phyloP scores from a whole-genome alignment of 2,113 vertebrate genomes.

The Oreocharis arfaki region DNA sequence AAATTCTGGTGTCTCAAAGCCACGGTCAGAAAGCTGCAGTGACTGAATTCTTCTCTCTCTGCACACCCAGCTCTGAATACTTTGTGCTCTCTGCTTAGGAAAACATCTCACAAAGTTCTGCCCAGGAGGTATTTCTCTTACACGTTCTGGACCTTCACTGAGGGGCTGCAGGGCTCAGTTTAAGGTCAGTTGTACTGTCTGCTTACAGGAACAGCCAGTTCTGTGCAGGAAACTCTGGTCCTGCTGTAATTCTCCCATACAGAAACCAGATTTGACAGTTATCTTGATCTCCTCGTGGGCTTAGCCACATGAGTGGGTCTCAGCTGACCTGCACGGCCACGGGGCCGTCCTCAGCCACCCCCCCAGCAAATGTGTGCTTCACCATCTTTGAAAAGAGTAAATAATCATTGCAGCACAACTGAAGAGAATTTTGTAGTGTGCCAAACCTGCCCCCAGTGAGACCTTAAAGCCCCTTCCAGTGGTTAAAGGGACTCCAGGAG shows the following conservation, averaged over 20 bases:
- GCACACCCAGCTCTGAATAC: background rate
- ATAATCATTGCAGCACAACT: background rate
- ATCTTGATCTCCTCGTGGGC: background rate
- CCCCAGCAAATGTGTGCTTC: background rate
- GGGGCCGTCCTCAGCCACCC: background rate
- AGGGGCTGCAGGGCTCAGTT: background rate
- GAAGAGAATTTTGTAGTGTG: background rate
- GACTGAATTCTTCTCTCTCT: constrained; percentile 16
- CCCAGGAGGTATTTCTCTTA: background rate
- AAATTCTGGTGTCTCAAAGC: constrained; percentile 28
- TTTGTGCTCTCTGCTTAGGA: background rate
- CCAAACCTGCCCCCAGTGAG: background rate
- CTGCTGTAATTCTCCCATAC: background rate
- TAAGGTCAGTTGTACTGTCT: background rate
- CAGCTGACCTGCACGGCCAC: background rate
- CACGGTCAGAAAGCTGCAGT: background rate
- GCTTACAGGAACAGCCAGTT: constrained; percentile 28
- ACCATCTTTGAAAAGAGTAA: background rate
- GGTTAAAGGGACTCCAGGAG: background rate
- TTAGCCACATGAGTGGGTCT: background rate
- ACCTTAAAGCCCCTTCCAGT: background rate
- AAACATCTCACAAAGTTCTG: background rate
- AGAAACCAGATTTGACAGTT: background rate
- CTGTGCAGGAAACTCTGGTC: background rate
- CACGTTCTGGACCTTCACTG: background rate